Percentiles rank a stretch among this genome's conserved stretches.
These are phyloP conservation scores for Horisme vitalbata DNA, from an alignment of 2,888 invertebrate genomes.

Conservation along the genomic window DNA sequence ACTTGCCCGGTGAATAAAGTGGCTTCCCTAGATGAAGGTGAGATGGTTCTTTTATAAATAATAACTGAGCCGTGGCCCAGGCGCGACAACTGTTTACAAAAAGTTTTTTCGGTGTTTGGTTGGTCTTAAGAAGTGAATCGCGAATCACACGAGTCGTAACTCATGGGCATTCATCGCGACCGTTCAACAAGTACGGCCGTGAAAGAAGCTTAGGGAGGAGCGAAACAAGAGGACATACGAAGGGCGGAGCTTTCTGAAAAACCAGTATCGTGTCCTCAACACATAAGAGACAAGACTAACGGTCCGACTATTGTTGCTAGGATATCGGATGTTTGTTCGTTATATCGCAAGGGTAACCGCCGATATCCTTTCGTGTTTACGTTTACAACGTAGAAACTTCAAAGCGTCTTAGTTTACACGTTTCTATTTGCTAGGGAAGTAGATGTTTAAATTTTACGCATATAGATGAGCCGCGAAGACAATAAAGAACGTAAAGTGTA, in stretches of 20 bases:
- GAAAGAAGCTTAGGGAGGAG: conserved; percentile 76
- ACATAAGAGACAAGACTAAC: conserved; percentile 65
- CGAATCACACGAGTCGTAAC: conserved; percentile 64
- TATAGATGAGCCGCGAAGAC: conserved; percentile 64
- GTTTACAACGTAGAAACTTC: conserved; percentile 48
- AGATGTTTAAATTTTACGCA: conserved; percentile 65
- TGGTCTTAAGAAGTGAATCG: conserved; percentile 46
- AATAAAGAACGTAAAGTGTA: conserved; percentile 77
- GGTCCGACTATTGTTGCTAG: conserved; percentile 66
- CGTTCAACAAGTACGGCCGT: conserved; percentile 70
- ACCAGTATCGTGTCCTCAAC: conserved; percentile 69
- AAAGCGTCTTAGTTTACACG: conserved; percentile 52
- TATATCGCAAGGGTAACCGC: conserved; percentile 47
- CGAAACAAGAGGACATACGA: conserved; percentile 61
- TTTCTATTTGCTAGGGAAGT: conserved; percentile 55
- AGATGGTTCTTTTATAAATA: conserved; percentile 32
- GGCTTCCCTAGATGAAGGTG: conserved; percentile 38
- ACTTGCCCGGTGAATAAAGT: conserved; percentile 48
- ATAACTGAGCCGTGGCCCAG: conserved; percentile 25
- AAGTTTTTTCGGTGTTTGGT: no score
- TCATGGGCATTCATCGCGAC: conserved; percentile 60
- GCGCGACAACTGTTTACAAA: conserved; percentile 39
- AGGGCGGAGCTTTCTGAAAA: conserved; percentile 73
- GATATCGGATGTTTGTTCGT: conserved; percentile 63
- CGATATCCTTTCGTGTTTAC: conserved; percentile 36